Base-by-base conservation (phyloP, 2,888 invertebrate species). In the Microplitis manilae region DNA sequence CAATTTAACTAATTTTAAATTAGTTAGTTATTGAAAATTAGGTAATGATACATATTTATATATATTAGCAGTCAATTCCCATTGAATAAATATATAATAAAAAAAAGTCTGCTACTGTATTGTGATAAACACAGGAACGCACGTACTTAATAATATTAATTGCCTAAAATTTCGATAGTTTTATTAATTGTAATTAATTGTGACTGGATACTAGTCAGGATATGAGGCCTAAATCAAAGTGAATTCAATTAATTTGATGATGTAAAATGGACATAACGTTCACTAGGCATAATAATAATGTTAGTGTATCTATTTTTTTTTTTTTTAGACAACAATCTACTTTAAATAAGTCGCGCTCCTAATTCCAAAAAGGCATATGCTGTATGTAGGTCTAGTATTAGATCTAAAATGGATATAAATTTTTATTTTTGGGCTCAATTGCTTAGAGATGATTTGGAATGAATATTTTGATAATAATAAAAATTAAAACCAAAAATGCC, bases 91-190 rank as follows among this genome's bases (percentile, higher is more conserved):
- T 79, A 78, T 75, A 30, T 4, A 30, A 4, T 30, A 30, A 30
- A 30, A 77, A 83, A 81, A 78, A 82, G 84, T 83, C 85, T 86
- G 85, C 83, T 81, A 82, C 82, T 82, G 78, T 83, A 85, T 38
- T 88, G 88, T 88, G 88, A 88, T 87, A 88, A 86, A 84, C 76
- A 78, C 84, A 87, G 85, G 77, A 83, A 84, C 83, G 82, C 84
- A 84, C 84, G 88, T 88, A 88, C 87, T 88, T 88, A 87, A 86
- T 83, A 79, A 79, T 73, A 76, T 74, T 13, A 8, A 38, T 73
- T 72, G 73, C 73, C 60, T 79, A 68, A 67, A 38, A 59, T 71
- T 50, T 72, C 75, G 61, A 13, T 67, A 20, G 75, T 73, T 50
- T 73, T 68, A 70, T 68, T 67, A 68, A 73, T 73, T 76, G 70